Conservation (phyloP, 1,140 invertebrate genomes). For the Onthophagus taurus region DNA sequence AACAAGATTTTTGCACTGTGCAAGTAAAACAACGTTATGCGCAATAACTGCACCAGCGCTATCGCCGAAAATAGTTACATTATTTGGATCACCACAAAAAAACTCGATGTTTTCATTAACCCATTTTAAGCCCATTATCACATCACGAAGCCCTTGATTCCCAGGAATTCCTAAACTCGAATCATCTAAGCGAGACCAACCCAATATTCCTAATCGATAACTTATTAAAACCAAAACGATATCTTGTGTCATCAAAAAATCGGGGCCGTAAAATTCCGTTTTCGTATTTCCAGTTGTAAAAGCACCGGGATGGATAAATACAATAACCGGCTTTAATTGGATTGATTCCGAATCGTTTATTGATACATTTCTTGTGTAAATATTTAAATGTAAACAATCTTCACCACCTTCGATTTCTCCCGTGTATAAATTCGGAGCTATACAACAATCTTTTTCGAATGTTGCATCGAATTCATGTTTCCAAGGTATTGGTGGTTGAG, state of each 20-base stretch:
- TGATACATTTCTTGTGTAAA: slow-evolving; percentile 50
- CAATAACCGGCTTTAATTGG: slow-evolving; percentile 48
- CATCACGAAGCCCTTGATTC: slow-evolving; percentile 10
- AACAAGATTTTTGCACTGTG: slow-evolving; percentile 44
- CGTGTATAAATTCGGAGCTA: background rate
- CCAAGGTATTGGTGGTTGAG: slow-evolving; percentile 49
- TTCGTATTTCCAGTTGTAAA: slow-evolving; percentile 48
- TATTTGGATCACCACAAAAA: slow-evolving; percentile 43
- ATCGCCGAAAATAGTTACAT: slow-evolving; percentile 42
- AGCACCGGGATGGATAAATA: slow-evolving; percentile 56
- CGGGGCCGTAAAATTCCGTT: slow-evolving; percentile 43
- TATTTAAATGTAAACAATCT: slow-evolving; percentile 65
- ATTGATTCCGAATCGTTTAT: no score
- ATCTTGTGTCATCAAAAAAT: slow-evolving; percentile 52
- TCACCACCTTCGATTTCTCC: slow-evolving; percentile 41
- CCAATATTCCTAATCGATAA: slow-evolving; percentile 42
- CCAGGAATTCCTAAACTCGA: slow-evolving; percentile 5
- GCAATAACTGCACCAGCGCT: slow-evolving; percentile 41
- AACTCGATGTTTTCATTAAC: slow-evolving; percentile 43
- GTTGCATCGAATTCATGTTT: slow-evolving; percentile 40
- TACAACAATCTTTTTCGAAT: slow-evolving; percentile 29
- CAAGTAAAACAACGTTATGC: slow-evolving; percentile 29
- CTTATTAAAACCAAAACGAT: slow-evolving; percentile 41
- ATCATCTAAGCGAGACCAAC: slow-evolving; percentile 16
- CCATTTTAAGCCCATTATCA: slow-evolving; percentile 40